A percentile compares a stretch with the other conserved stretches of the same genome.
Conservation (phyloP, 2,888 invertebrate genomes). For the Dynastes grantii region DNA sequence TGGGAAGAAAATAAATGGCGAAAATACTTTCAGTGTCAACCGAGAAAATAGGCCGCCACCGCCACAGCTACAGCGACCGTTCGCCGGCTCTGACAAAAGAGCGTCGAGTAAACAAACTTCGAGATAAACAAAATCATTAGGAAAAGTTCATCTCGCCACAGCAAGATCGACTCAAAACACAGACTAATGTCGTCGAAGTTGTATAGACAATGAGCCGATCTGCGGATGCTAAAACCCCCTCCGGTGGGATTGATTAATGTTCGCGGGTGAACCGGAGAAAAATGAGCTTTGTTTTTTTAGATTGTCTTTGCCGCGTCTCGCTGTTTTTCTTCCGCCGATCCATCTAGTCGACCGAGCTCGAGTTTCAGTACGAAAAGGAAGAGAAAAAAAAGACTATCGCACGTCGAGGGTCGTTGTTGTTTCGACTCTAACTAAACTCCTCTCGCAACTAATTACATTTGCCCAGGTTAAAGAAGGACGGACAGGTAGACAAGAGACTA, state of each 20-base stretch:
- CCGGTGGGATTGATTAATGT: constrained; percentile 63
- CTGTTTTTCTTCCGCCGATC: not conserved
- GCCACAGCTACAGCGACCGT: not conserved
- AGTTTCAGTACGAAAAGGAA: not conserved
- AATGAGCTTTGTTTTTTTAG: constrained; percentile 62
- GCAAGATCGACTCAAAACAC: constrained; percentile 45
- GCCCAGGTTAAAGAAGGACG: constrained; percentile 13
- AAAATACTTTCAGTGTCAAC: constrained; percentile 26
- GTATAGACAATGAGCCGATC: constrained; percentile 54
- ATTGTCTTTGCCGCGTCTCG: constrained; percentile 37
- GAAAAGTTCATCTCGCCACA: constrained; percentile 12
- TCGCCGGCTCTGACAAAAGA: constrained; percentile 12
- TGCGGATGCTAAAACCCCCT: constrained; percentile 53
- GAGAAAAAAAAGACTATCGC: constrained; percentile 54
- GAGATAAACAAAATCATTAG: constrained; percentile 47
- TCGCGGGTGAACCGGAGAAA: constrained; percentile 62
- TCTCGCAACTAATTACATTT: constrained; percentile 40
- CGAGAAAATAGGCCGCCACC: constrained; percentile 18
- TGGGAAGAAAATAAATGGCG: constrained; percentile 31
- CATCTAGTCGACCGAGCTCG: constrained; percentile 52
- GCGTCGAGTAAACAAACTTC: constrained; percentile 39
- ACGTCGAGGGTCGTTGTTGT: constrained; percentile 13
- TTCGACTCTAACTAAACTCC: not conserved
- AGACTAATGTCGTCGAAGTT: constrained; percentile 55
- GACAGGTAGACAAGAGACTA: not conserved